Base-by-base conservation (phyloP, 2,888 invertebrate genomes). In the Heteromurus nitidus region DNA sequence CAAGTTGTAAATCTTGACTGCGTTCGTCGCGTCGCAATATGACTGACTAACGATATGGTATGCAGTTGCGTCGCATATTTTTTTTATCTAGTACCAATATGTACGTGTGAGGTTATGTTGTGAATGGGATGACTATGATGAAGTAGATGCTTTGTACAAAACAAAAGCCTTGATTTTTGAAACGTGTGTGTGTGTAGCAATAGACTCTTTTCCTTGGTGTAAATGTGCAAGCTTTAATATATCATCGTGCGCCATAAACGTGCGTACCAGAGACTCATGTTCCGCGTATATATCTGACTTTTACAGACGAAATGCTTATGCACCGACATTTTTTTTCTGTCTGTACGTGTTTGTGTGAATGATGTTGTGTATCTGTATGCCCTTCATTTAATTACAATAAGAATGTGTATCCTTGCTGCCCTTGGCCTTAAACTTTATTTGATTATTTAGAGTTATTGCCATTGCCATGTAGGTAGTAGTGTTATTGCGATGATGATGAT, bases 371-470 rank as follows among this genome's bases (percentile, higher is more conserved):
- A n/a, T n/a, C 47, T 47, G 9, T 24, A 53, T 22, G 62, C 31
- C 73, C 62, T 64, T 73, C 73, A 73, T 9, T 30, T 73, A 73
- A 73, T 73, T 73, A 73, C 31, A 1, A 60, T 72, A 30, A 20
- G 24, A n/a, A 5, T 58, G 24, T 26, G 20, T 18, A 42, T 26
- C 7, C 13, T 50, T 3, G 1, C n/a, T 31, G 53, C 31, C 36
- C 62, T 62, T 62, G 62, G 62, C 62, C 62, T 62, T 55, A 55
- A 3, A 22, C 7, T 55, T 22, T 22, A 55, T 20, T 55, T 62
- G 30, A 62, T 31, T 62, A 62, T 31, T n/a, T 30, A 30, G 18
- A 62, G 62, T 62, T 62, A 58, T 26, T 58, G 26, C 26, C 18
- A 26, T 55, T 22, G 62, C 55, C 24, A 13, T 50, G n/a, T n/a